Base-by-base conservation (phyloP, 2,797 vertebrate genomes). In the Aeoliscus strigatus region DNA sequence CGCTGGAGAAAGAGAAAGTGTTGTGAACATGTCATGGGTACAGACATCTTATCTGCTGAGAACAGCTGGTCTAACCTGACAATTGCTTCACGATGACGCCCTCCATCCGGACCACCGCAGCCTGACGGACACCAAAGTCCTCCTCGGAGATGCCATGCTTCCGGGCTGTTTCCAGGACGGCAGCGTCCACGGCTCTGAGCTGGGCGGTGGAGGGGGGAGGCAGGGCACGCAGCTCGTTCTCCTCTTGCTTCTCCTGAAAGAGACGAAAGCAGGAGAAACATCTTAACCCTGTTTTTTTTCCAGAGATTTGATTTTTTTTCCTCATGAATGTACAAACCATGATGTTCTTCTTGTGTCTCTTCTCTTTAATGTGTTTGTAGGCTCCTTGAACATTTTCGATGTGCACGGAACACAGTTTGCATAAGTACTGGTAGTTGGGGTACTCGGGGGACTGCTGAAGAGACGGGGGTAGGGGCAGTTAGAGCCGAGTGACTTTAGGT, bases 301-400 rank as follows among this genome's bases (percentile, higher is more conserved):
- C n/a, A n/a, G n/a, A n/a, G n/a, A n/a, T n/a, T n/a, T n/a, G n/a
- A n/a, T n/a, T n/a, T n/a, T n/a, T n/a, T n/a, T n/a, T n/a, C n/a
- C n/a, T n/a, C n/a, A n/a, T n/a, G n/a, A n/a, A n/a, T n/a, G n/a
- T n/a, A 26, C 27, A 23, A 4, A 92, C 96, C 91, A 88, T 92
- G 49, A 95, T 92, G 84, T 98, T 98, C 88, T 98, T 98, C 89
- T 96, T 98, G 87, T 98, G 96, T 11, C 96, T 88, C 75, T 97
- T 98, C 83, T 98, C 96, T 75, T 98, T 98, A 86, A 98, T 98
- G 85, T 98, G 94, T 74, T 98, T 98, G 88, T 98, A 93, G 35
- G 94, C 94, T 77, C 93, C 93, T 73, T 96, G 94, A 75, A 98
- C 90, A 84, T 98, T 97, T 83, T 98, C 96, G 57, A 98, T 94